Base-by-base conservation (phyloP, 2,113 vertebrate species). In the Neopipo cinnamomea region DNA sequence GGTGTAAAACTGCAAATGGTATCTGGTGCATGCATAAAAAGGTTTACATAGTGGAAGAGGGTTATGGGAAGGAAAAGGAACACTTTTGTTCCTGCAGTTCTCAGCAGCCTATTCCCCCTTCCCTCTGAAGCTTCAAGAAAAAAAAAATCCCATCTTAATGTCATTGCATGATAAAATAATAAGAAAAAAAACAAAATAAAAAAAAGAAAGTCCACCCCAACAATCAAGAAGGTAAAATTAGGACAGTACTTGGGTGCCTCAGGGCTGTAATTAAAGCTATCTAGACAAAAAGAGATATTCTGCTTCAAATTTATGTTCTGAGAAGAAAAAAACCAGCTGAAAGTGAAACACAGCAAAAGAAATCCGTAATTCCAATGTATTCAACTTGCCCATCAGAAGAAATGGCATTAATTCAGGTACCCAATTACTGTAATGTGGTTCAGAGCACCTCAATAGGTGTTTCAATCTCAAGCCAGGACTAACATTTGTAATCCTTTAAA, bases 401-500 rank as follows among this genome's bases (percentile, higher is more conserved):
- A 98, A 97, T 97, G 97, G 97, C 98, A 94, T 98, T 98, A 98
- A 98, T 98, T 98, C 98, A 97, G 97, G 97, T 97, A 98, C 97
- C 98, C 98, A 98, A 99, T 99, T 98, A 99, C 98, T 95, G 97
- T 99, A 99, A 99, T 99, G 98, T 98, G 98, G 98, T 97, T 97
- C 97, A 97, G 96, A 98, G 97, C 97, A 97, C 98, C 98, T 98
- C 97, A 70, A 97, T 97, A 98, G 98, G 98, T 98, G 98, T 98
- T 98, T 98, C 96, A 97, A 92, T 98, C 98, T 98, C 93, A 97
- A 98, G 96, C 98, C 97, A 97, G 98, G 97, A 98, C 98, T 97
- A 98, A 98, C 98, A 98, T 98, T 98, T 98, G 98, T 99, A 99
- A 99, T 99, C 99, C 99, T 99, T 99, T 99, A 99, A 99, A 99